Conservation (phyloP, 2,888 invertebrate genomes). For the Ophioninae sp. region DNA sequence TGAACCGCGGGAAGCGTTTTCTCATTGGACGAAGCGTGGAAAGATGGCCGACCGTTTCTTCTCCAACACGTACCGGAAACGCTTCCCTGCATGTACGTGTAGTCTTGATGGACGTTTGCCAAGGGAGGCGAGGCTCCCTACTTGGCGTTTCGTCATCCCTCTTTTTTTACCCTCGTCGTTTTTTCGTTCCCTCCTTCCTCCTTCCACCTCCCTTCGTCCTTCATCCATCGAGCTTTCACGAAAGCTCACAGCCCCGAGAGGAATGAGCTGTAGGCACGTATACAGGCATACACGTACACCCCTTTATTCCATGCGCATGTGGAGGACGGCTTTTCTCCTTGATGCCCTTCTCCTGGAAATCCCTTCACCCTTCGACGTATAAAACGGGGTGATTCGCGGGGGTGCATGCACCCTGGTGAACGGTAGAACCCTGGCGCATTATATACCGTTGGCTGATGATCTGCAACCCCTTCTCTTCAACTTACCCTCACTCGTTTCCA, state of each 20-base stretch:
- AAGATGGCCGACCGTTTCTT: slow-evolving; percentile 76
- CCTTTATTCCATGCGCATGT: slow-evolving; percentile 25
- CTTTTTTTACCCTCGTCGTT: slow-evolving; percentile 3
- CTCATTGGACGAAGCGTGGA: slow-evolving; percentile 72
- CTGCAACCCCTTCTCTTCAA: slow-evolving; percentile 55
- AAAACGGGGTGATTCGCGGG: slow-evolving; percentile 8
- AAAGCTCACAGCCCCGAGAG: slow-evolving; percentile 51
- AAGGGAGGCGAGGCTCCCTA: slow-evolving; percentile 59
- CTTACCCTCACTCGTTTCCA: slow-evolving; percentile 62
- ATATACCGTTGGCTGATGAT: slow-evolving; percentile 46
- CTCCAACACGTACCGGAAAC: slow-evolving; percentile 75
- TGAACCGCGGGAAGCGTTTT: slow-evolving; percentile 55
- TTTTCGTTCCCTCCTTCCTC: slow-evolving; percentile 9
- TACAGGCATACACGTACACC: slow-evolving; percentile 6
- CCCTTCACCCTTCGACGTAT: slow-evolving; percentile 46
- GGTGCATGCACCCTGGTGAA: slow-evolving; percentile 33
- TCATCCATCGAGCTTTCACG: slow-evolving; percentile 25
- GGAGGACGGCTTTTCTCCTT: slow-evolving; percentile 48
- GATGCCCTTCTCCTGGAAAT: slow-evolving; percentile 42
- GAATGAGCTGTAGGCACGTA: slow-evolving; percentile 49
- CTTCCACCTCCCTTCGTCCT: slow-evolving; percentile 28
- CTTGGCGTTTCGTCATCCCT: slow-evolving; percentile 52
- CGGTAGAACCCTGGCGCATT: slow-evolving; percentile 40
- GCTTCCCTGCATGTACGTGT: slow-evolving; percentile 62
- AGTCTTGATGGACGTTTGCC: slow-evolving; percentile 61